Percentiles rank a stretch among this genome's conserved stretches.
Conservation (phyloP, 2,113 vertebrate species). For the Chionis minor region DNA sequence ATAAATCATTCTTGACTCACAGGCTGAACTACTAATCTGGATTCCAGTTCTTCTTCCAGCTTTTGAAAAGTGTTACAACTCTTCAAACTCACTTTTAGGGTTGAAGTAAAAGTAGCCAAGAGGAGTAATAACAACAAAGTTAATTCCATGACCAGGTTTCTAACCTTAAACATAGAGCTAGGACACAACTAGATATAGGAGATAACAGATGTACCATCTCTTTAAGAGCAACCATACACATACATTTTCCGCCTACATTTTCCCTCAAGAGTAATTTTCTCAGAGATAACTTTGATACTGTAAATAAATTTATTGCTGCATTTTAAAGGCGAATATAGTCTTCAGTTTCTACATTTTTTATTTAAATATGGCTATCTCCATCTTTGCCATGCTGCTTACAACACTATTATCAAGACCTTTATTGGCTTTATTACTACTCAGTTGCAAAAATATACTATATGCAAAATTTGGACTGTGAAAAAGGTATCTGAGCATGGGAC, state of each 20-base stretch:
- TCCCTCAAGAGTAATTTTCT: neutral
- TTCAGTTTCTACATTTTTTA: neutral
- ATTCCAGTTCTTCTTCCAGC: neutral
- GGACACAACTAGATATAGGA: neutral
- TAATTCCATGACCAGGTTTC: neutral
- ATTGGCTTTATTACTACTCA: neutral
- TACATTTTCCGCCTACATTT: neutral
- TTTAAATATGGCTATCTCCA: neutral
- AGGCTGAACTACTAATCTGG: neutral
- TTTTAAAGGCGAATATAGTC: neutral
- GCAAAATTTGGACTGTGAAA: neutral
- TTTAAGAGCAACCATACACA: neutral
- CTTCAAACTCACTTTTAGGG: neutral
- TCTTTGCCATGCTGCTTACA: neutral
- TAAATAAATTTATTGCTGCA: neutral
- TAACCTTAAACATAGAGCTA: neutral
- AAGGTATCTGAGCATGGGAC: neutral
- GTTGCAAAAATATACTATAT: neutral
- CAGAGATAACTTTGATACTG: neutral
- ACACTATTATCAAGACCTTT: neutral
- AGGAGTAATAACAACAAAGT: neutral
- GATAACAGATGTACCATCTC: neutral
- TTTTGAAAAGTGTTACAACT: neutral
- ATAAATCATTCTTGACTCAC: slow-evolving; percentile 1
- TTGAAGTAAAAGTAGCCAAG: neutral